Base-by-base conservation (phyloP, 2,797 vertebrate genomes). In the Sebastes hubbsi region DNA sequence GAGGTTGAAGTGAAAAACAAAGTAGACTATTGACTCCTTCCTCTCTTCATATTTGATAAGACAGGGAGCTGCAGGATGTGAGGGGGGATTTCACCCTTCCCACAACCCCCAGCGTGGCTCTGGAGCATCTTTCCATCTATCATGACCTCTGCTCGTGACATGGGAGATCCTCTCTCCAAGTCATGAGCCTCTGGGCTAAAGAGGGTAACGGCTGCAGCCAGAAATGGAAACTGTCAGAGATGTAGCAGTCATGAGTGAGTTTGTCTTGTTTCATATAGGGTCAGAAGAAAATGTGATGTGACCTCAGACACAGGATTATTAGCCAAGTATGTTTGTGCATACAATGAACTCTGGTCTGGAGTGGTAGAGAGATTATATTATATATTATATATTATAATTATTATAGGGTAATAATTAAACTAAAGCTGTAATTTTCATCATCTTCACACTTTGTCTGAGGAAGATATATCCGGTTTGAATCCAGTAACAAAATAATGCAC, bases 101-200 rank as follows among this genome's bases (percentile, higher is more conserved):
- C 92, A 91, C 58, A 93, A 91, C 89, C 91, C 80, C 77, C 67
- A 46, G 54, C 5, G n/a, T 69, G 56, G 77, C 69, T 84, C 54
- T 74, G 60, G 56, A 89, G 87, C 73, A 82, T 89, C 86, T 80
- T 75, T 81, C 75, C 72, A 85, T 76, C 72, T 65, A 77, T 80
- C 78, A 69, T 86, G 89, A 90, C 90, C 87, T 83, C 85, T 38
- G 16, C 78, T 88, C 68, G 58, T 88, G 84, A 91, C 81, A 87
- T 36, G 30, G 73, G 72, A 86, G 87, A 81, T 75, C 74, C 71
- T 73, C 83, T 85, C 75, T 80, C 62, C 36, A 38, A 84, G 75
- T 80, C 80, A 73, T 70, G 81, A 87, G 90, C 81, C 85, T 68
- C 34, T 0, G 68, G 80, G 82, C 71, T 54, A 24, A 60, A 62